Evolutionary conservation across 2,113 vertebrate genomes (phyloP).

Genomic region (Eulacestoma nigropectus): DNA sequence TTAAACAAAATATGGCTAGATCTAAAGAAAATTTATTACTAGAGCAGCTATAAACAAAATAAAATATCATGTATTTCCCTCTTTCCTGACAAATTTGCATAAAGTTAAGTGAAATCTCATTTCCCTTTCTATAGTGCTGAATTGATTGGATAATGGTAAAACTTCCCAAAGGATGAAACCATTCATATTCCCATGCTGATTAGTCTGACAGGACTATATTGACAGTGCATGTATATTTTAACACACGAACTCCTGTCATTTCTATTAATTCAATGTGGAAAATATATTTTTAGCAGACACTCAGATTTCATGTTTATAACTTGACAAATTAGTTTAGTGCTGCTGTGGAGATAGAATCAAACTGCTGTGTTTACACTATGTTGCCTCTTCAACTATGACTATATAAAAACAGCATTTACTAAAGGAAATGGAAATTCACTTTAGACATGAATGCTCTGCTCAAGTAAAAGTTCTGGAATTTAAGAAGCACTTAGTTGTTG

Average conservation of each 20-base stretch:
- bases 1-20: background rate
- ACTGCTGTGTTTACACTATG: constrained; percentile 53
- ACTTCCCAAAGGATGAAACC: background rate
- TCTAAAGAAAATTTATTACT: background rate
- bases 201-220: background rate
- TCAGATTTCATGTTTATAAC: constrained; percentile 58
- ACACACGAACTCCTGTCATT: constrained; percentile 15
- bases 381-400: constrained; percentile 52
- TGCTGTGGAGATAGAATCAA: constrained; percentile 57
- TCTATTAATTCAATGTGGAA: constrained; percentile 45
- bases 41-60: background rate
- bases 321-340: constrained; percentile 66
- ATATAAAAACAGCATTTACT: constrained; percentile 63
- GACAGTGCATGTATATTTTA: background rate
- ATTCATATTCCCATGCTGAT: background rate
- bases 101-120: background rate
- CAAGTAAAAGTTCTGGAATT: constrained; percentile 84
- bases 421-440: constrained; percentile 73
- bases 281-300: constrained; percentile 29
- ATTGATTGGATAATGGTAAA: background rate
- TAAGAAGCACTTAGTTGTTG: constrained; percentile 86
- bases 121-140: background rate
- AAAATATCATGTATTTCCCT: background rate
- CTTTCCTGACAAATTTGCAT: background rate
- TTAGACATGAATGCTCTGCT: constrained; percentile 56